phyloP scores from a whole-genome alignment of 2,113 vertebrate species.

The Sander lucioperca region DNA sequence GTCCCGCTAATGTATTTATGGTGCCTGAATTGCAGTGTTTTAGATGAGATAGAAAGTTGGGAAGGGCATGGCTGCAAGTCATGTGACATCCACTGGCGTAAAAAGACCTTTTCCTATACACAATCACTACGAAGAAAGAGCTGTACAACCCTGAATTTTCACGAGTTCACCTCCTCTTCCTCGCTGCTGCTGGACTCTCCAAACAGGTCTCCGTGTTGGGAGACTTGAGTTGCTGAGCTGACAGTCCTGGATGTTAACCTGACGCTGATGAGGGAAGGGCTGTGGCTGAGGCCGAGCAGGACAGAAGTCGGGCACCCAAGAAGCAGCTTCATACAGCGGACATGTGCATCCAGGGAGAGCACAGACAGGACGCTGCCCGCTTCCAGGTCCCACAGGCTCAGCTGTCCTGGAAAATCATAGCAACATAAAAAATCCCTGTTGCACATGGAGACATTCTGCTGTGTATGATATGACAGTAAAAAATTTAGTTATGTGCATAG shows the following conservation, averaged over 20 bases:
- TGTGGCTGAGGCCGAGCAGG: constrained; percentile 74
- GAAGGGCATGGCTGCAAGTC: too few species aligned
- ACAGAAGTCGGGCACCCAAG: neutral
- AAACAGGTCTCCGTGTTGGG: constrained; percentile 61
- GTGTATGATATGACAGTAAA: too few species aligned
- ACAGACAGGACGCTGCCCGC: constrained; percentile 57
- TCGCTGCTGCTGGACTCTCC: constrained; percentile 79
- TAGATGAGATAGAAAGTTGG: too few species aligned
- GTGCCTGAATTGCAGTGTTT: too few species aligned
- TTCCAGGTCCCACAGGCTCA: constrained; percentile 77
- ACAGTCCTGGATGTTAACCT: constrained; percentile 46
- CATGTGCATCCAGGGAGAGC: constrained; percentile 75
- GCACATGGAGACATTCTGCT: neutral
- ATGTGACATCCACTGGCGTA: neutral
- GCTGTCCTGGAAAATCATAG: constrained; percentile 43
- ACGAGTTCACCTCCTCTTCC: constrained; percentile 58
- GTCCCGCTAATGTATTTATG: too few species aligned
- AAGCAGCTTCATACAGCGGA: constrained; percentile 62
- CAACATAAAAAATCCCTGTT: neutral
- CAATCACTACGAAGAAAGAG: neutral
- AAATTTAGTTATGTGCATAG: too few species aligned
- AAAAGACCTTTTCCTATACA: neutral
- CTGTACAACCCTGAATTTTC: neutral
- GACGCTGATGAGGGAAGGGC: constrained; percentile 67
- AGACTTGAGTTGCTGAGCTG: constrained; percentile 1